Conservation (phyloP, 1,140 invertebrate species). For the Sipha flava region DNA sequence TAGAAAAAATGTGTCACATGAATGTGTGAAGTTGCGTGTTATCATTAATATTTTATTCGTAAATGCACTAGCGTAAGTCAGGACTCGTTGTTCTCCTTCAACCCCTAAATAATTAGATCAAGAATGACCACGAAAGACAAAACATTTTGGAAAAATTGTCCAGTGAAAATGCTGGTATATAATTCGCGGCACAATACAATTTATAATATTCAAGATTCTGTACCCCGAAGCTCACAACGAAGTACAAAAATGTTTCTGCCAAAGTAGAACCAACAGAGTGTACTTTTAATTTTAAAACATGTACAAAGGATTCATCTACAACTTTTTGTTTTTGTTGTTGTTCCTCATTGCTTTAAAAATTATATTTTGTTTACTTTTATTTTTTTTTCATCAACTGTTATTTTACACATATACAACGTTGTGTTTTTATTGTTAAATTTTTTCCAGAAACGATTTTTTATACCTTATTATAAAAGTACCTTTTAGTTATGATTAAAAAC, state of each 20-base stretch:
- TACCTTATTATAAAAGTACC: too few species aligned
- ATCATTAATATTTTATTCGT: too few species aligned
- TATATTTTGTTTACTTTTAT: neutral
- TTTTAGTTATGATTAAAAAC: too few species aligned
- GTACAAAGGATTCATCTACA: neutral
- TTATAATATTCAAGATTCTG: conserved; percentile 49
- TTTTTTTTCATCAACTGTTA: neutral
- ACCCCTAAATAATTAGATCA: neutral
- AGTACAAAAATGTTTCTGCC: neutral
- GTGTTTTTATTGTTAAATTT: neutral
- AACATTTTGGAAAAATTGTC: neutral
- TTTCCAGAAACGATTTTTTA: too few species aligned
- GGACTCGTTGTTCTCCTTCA: neutral
- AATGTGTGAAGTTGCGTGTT: too few species aligned
- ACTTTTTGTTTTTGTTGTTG: neutral
- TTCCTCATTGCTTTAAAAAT: neutral
- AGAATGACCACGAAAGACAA: neutral
- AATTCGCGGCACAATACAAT: neutral
- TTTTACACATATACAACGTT: neutral
- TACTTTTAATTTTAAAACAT: neutral
- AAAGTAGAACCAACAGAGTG: neutral
- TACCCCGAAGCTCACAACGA: conserved; percentile 21
- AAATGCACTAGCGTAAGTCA: neutral
- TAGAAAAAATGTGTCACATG: too few species aligned
- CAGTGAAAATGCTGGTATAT: neutral